Evolutionary conservation across 2,113 vertebrate species (phyloP).

Genomic region (Sus scrofa): T2T-Sscrofa CM000819.6:94130001-94130500

Average conservation of each 20-base stretch:
- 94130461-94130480: conserved; percentile 73
- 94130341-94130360: conserved; percentile 58
- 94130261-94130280: neutral
- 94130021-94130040: conserved; percentile 44
- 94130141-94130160: conserved; percentile 47
- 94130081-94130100: conserved; percentile 70
- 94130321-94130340: conserved; percentile 45
- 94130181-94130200: conserved; percentile 38
- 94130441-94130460: conserved; percentile 75
- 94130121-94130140: conserved; percentile 57
- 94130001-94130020: conserved; percentile 72
- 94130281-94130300: conserved; percentile 6
- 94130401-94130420: conserved; percentile 70
- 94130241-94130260: conserved; percentile 36
- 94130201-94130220: conserved; percentile 55
- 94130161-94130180: conserved; percentile 38
- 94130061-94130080: conserved; percentile 65
- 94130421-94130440: conserved; percentile 69
- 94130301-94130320: conserved; percentile 21
- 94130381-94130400: conserved; percentile 63
- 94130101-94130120: conserved; percentile 63
- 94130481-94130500: conserved; percentile 38
- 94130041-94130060: conserved; percentile 66
- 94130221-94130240: conserved; percentile 14
- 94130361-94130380: conserved; percentile 60